Conservation (phyloP, 2,888 invertebrate species). For the Dicycla oo region DNA sequence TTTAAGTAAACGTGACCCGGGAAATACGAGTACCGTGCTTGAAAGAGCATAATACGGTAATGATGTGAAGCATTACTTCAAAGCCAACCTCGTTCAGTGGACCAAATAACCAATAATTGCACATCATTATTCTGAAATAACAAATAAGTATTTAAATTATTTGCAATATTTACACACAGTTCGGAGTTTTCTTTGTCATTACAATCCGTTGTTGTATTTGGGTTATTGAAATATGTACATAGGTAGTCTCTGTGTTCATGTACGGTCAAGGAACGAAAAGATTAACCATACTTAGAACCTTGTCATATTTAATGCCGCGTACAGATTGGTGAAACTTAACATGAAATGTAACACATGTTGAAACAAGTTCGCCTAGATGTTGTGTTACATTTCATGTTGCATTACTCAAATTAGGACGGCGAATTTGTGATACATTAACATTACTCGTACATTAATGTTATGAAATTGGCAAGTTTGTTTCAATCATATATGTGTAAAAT, state of each 20-base stretch:
- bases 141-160: conserved; percentile 6
- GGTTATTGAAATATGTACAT: background rate
- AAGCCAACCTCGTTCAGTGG: conserved; percentile 14
- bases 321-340: too few relatives aligned
- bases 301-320: too few relatives aligned
- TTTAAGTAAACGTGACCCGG: background rate
- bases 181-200: background rate
- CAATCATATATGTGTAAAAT: too few relatives aligned
- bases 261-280: background rate
- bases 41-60: conserved; percentile 22
- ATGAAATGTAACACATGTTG: too few relatives aligned
- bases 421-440: too few relatives aligned
- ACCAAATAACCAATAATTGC: conserved; percentile 29
- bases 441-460: too few relatives aligned
- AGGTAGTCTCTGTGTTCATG: background rate
- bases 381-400: too few relatives aligned
- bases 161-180: background rate
- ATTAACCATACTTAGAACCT: too few relatives aligned
- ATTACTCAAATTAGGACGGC: too few relatives aligned
- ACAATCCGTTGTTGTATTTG: background rate
- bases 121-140: conserved; percentile 27
- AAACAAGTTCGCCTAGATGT: too few relatives aligned
- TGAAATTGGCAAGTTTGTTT: too few relatives aligned
- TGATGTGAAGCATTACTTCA: conserved; percentile 20
- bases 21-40: conserved; percentile 13